These are phyloP conservation scores for Ligdia adustata DNA, from an alignment of 2,888 invertebrate genomes.

Conservation along the genomic window DNA sequence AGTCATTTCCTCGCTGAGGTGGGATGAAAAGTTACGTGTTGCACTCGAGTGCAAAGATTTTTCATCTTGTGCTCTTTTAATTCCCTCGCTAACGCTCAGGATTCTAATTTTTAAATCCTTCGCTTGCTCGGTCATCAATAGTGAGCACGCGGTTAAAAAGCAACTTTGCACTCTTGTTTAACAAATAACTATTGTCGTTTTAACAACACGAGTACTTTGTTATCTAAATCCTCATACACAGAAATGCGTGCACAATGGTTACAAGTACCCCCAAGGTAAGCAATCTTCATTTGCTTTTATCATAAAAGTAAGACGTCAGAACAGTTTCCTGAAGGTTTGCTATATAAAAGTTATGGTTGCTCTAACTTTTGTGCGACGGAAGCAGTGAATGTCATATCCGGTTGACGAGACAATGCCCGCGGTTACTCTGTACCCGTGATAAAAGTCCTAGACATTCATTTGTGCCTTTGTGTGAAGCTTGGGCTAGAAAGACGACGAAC, in stretches of 20 bases:
- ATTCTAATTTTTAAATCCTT: too few species aligned
- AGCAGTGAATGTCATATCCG: constrained; percentile 40
- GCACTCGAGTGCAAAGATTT: too few species aligned
- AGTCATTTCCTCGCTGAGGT: too few species aligned
- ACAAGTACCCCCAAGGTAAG: constrained; percentile 27
- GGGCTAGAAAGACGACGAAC: constrained; percentile 29
- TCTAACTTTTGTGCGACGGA: constrained; percentile 36
- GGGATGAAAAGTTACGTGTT: too few species aligned
- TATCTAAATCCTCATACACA: constrained; percentile 18
- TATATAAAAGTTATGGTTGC: constrained; percentile 32
- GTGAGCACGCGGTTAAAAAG: too few species aligned
- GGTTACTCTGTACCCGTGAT: constrained; percentile 35
- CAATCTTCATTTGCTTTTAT: constrained; percentile 30
- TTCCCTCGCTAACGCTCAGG: too few species aligned
- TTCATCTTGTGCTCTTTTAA: too few species aligned
- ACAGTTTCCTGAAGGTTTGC: constrained; percentile 30
- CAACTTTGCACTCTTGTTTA: too few species aligned
- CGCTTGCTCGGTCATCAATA: too few species aligned
- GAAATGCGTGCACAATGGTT: constrained; percentile 14
- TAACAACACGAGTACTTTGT: constrained; percentile 1
- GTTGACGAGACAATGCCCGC: constrained; percentile 40
- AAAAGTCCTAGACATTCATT: constrained; percentile 39
- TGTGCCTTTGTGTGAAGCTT: constrained; percentile 36
- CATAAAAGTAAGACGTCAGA: constrained; percentile 30
- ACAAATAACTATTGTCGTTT: too few species aligned